Base-by-base conservation (phyloP, 1,140 invertebrate genomes). In the Bombus confusus region DNA sequence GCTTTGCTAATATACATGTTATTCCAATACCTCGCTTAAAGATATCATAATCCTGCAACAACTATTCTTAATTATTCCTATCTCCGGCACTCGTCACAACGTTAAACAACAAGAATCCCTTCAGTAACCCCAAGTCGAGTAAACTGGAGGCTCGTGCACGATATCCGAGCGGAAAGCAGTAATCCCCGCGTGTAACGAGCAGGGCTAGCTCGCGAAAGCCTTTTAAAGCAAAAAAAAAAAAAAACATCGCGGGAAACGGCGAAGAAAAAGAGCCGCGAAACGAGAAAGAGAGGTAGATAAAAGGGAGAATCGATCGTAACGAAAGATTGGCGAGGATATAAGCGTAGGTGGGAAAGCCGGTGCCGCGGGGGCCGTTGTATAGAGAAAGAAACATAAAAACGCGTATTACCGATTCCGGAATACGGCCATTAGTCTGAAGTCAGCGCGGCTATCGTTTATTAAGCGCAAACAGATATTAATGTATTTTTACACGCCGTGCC, bases 391-490 rank as follows among this genome's bases (percentile, higher is more conserved):
- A 92, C 91, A 92, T 90, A 92, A 93, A 94, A 92, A 89, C 91
- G 81, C 90, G 91, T 93, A 94, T 94, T 93, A 94, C 91, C 93
- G 93, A 94, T 94, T 92, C 92, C 92, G 90, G 93, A 94, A 95
- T 93, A 94, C 91, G 92, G 93, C 95, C 93, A 95, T 95, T 95
- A 95, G 93, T 94, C 92, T 92, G 91, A 93, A 94, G 93, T 93
- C 93, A 92, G 88, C 86, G 76, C 73, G 87, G 92, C 94, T 95
- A 95, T 95, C 94, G 94, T 95, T 95, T 94, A 95, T 95, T 95
- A 95, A 93, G 92, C 92, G 90, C 94, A 95, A 95, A 95, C 93
- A 94, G 94, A 95, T 95, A 95, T 95, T 95, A 95, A 95, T 95
- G 95, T 95, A 95, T 95, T 95, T 95, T 95, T 95, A 95, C 94